phyloP scores from a whole-genome alignment of 2,888 invertebrate genomes.

The Conus canariensis region DNA sequence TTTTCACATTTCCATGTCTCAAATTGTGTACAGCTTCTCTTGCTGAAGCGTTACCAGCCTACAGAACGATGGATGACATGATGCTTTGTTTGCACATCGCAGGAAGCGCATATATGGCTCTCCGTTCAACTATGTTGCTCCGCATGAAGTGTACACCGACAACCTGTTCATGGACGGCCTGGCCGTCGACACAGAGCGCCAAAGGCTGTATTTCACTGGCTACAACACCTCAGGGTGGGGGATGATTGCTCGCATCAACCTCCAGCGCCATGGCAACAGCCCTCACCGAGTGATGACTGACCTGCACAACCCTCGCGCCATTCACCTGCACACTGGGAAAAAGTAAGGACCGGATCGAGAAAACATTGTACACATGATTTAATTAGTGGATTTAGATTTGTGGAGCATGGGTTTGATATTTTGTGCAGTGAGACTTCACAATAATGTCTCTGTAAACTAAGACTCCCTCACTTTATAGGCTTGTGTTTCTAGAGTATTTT shows the following conservation, averaged over 20 bases:
- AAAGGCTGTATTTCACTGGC: slow-evolving; percentile 68
- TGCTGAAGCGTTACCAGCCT: too few relatives aligned
- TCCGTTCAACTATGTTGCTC: slow-evolving; percentile 56
- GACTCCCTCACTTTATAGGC: too few relatives aligned
- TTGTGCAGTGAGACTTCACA: too few relatives aligned
- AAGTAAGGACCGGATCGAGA: slow-evolving; percentile 56
- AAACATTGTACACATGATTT: background rate
- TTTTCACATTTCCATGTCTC: too few relatives aligned
- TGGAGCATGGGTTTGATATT: too few relatives aligned
- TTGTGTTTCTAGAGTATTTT: too few relatives aligned
- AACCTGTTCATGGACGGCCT: slow-evolving; percentile 60
- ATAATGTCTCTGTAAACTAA: too few relatives aligned
- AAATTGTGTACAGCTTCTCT: too few relatives aligned
- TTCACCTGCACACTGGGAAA: slow-evolving; percentile 60
- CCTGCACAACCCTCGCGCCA: slow-evolving; percentile 62
- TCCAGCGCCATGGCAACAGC: slow-evolving; percentile 56
- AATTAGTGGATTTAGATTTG: too few relatives aligned
- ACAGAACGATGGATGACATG: too few relatives aligned
- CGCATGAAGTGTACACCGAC: slow-evolving; percentile 59
- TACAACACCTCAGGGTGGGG: slow-evolving; percentile 54
- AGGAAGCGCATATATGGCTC: slow-evolving; percentile 63
- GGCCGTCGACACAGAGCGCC: slow-evolving; percentile 58
- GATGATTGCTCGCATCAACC: slow-evolving; percentile 61
- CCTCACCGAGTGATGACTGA: slow-evolving; percentile 59
- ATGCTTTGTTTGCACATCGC: slow-evolving; percentile 11